Percentiles rank a stretch among this genome's conserved stretches.
Evolutionary conservation across 2,113 vertebrate genomes (phyloP).

Genomic region (Leptobrachium leishanense): DNA sequence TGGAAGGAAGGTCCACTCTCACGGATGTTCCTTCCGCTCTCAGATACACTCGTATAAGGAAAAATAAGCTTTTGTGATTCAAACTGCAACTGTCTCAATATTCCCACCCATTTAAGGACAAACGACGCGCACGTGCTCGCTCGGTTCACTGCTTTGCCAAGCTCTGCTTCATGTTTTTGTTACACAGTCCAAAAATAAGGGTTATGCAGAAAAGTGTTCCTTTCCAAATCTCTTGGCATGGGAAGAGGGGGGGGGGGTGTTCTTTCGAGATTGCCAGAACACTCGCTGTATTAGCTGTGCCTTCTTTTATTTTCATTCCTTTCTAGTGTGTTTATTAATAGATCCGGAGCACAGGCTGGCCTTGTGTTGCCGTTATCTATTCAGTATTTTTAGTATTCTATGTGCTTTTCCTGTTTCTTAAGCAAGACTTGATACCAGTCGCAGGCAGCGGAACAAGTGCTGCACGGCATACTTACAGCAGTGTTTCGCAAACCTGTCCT

Average conservation of each 20-base stretch:
- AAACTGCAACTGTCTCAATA: neutral
- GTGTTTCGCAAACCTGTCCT: too few species aligned
- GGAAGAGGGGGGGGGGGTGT: neutral
- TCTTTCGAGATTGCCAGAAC: conserved; percentile 17
- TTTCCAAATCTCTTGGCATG: conserved; percentile 8
- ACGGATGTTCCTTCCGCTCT: too few species aligned
- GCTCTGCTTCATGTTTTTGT: conserved; percentile 7
- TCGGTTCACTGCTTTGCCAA: neutral
- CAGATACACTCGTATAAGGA: too few species aligned
- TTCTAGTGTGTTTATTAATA: conserved; percentile 59
- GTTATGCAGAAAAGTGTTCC: conserved; percentile 40
- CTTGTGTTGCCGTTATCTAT: conserved; percentile 67
- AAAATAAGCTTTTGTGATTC: too few species aligned
- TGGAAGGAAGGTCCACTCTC: too few species aligned
- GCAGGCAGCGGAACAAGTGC: conserved; percentile 37
- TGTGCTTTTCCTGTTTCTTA: conserved; percentile 25
- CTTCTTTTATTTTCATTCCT: conserved; percentile 49
- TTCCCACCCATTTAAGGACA: neutral
- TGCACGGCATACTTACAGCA: conserved; percentile 5
- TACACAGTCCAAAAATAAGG: conserved; percentile 10
- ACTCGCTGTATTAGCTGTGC: conserved; percentile 24
- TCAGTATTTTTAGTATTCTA: conserved; percentile 66
- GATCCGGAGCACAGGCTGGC: conserved; percentile 68
- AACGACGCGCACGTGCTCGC: neutral
- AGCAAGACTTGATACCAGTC: conserved; percentile 9